Evolutionary conservation across 1,140 invertebrate species (phyloP).

Genomic region (Potamilus streckersoni): DNA sequence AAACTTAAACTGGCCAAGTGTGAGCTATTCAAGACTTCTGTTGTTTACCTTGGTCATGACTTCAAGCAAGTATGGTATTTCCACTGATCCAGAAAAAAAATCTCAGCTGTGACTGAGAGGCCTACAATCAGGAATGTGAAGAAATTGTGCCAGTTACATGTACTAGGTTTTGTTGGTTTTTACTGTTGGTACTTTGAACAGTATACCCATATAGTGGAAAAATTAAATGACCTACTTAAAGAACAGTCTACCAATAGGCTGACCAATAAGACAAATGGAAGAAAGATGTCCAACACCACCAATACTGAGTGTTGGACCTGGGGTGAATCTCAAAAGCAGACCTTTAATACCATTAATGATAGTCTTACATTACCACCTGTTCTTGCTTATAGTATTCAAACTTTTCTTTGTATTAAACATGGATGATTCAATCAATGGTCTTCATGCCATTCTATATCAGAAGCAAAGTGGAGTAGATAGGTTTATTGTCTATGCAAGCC

Average conservation of each 20-base stretch:
- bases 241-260: neutral
- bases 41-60: conserved; percentile 59
- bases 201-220: conserved; percentile 43
- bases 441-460: conserved; percentile 54
- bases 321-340: conserved; percentile 2
- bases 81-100: conserved; percentile 33
- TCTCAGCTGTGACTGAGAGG: conserved; percentile 42
- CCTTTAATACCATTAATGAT: conserved; percentile 20
- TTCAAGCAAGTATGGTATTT: conserved; percentile 43
- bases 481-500: conserved; percentile 17
- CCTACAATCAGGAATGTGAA: conserved; percentile 22
- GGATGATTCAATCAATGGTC: conserved; percentile 37
- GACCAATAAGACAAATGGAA: conserved; percentile 6
- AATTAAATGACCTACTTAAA: conserved; percentile 29
- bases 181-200: conserved; percentile 62
- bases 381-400: conserved; percentile 30
- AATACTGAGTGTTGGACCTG: conserved; percentile 25
- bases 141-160: conserved; percentile 56
- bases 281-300: neutral
- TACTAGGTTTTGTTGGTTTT: conserved; percentile 68
- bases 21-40: conserved; percentile 34
- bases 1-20: conserved; percentile 21
- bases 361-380: conserved; percentile 21
- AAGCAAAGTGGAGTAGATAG: conserved; percentile 3
- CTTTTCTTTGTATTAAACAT: conserved; percentile 37